A percentile compares a stretch with the other conserved stretches of the same genome.
Conservation (phyloP, 1,140 invertebrate genomes). For the Panulirus ornatus region DNA sequence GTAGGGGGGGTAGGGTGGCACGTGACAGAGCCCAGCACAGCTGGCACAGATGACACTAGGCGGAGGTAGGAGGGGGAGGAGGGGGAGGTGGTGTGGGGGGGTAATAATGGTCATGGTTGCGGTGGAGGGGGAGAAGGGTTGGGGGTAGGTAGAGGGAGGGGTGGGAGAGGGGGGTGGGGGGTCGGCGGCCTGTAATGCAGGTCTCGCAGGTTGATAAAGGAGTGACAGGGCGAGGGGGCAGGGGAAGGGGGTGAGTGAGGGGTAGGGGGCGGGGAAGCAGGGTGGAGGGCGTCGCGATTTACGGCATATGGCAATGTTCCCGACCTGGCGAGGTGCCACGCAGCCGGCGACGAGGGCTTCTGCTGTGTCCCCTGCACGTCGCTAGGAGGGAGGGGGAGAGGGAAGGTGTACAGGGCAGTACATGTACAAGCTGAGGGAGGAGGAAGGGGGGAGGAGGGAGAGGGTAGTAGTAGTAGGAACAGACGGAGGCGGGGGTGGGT, state of each 20-base stretch:
- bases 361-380: neutral
- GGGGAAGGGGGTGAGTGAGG: neutral
- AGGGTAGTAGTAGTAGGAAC: neutral
- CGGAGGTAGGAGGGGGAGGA: neutral
- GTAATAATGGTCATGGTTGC: neutral
- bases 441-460: neutral
- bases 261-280: neutral
- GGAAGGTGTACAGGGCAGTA: neutral
- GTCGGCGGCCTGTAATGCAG: constrained; percentile 1
- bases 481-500: neutral
- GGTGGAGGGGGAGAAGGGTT: neutral
- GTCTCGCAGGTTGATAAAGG: neutral
- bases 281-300: constrained; percentile 28
- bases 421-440: neutral
- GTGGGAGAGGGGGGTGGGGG: neutral
- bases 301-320: constrained; percentile 56
- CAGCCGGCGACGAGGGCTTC: neutral
- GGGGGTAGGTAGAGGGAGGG: neutral
- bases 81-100: neutral
- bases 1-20: neutral
- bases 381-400: neutral
- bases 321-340: constrained; percentile 35
- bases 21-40: neutral
- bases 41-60: neutral
- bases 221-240: neutral